phyloP scores from a whole-genome alignment of 2,888 invertebrate genomes.

The Ypsolopha scabrella region DNA sequence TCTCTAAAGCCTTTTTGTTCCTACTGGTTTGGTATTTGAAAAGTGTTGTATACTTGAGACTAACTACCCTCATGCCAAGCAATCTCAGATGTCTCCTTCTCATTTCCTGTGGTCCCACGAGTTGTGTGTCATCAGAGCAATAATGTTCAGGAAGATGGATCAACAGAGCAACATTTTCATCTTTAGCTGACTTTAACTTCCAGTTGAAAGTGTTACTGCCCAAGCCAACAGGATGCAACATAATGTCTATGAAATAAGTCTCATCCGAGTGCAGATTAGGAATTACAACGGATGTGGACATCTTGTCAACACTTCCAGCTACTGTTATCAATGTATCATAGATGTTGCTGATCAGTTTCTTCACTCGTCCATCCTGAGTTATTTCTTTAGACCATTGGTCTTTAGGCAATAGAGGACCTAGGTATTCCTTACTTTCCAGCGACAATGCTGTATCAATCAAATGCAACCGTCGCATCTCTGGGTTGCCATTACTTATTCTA shows the following conservation, averaged over 20 bases:
- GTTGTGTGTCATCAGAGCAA: conserved; percentile 62
- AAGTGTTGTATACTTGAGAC: conserved; percentile 65
- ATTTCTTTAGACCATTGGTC: conserved; percentile 63
- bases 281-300: conserved; percentile 62
- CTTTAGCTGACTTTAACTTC: conserved; percentile 44
- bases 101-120: conserved; percentile 75
- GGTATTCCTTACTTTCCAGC: conserved; percentile 71
- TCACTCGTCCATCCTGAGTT: conserved; percentile 63
- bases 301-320: conserved; percentile 50
- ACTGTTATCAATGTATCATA: conserved; percentile 45
- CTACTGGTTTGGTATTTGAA: conserved; percentile 53
- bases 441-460: conserved; percentile 74
- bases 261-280: conserved; percentile 68
- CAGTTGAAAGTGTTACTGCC: conserved; percentile 49
- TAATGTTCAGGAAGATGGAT: conserved; percentile 76
- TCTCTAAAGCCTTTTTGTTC: conserved; percentile 53
- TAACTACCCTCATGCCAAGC: conserved; percentile 73
- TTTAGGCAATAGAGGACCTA: conserved; percentile 68
- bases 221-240: conserved; percentile 63
- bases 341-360: conserved; percentile 57
- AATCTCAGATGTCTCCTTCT: conserved; percentile 72
- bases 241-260: conserved; percentile 71
- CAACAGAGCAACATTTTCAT: conserved; percentile 67
- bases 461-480: conserved; percentile 62
- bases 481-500: conserved; percentile 55